Evolutionary conservation across 2,888 invertebrate species (phyloP).

Genomic region (Elmis aenea): DNA sequence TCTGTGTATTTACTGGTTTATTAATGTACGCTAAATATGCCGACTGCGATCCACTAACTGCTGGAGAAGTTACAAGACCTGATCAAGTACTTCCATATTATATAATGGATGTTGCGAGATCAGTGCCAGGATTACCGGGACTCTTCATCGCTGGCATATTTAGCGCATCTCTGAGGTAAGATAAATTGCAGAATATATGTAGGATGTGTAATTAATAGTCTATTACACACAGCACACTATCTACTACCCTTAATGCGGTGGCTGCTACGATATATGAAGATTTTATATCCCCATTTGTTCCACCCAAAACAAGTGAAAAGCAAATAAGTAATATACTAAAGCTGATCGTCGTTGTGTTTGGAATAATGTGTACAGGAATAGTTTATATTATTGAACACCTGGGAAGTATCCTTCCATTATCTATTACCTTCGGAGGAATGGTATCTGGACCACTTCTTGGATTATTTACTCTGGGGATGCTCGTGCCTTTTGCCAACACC

Average conservation of each 20-base stretch:
- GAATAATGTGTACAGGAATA: slow-evolving; percentile 67
- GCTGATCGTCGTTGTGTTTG: slow-evolving; percentile 46
- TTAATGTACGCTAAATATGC: slow-evolving; percentile 60
- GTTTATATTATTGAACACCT: slow-evolving; percentile 56
- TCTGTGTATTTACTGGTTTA: slow-evolving; percentile 56
- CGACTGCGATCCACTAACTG: slow-evolving; percentile 60
- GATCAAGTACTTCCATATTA: slow-evolving; percentile 63
- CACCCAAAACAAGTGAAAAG: slow-evolving; percentile 48
- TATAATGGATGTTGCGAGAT: slow-evolving; percentile 62
- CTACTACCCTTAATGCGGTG: slow-evolving; percentile 47
- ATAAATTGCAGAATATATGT: too few species aligned
- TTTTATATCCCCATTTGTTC: slow-evolving; percentile 53
- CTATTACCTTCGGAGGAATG: slow-evolving; percentile 57
- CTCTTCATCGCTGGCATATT: slow-evolving; percentile 71
- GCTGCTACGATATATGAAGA: slow-evolving; percentile 59
- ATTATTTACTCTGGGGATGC: slow-evolving; percentile 62
- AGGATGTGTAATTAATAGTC: too few species aligned
- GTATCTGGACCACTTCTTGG: slow-evolving; percentile 63
- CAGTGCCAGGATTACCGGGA: slow-evolving; percentile 67
- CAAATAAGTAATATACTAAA: slow-evolving; percentile 56
- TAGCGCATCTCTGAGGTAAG: slow-evolving; percentile 62
- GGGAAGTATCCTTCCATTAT: slow-evolving; percentile 60
- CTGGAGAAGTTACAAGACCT: slow-evolving; percentile 52
- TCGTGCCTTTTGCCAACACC: slow-evolving; percentile 60
- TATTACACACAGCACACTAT: slow-evolving; percentile 5